These are phyloP conservation scores for Temnothorax nylanderi DNA, from an alignment of 1,140 invertebrate species.

Conservation along the genomic window DNA sequence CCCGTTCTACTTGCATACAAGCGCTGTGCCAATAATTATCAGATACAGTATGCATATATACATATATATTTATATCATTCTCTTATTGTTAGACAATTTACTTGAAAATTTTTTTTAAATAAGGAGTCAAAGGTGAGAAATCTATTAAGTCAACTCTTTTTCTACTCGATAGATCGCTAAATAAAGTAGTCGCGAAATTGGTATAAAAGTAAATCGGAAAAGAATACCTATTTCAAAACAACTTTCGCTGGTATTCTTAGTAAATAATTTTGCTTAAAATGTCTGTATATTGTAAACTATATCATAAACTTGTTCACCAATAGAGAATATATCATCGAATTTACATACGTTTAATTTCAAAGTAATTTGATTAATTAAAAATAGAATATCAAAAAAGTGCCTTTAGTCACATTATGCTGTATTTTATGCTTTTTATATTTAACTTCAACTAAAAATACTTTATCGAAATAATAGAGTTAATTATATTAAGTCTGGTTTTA, in stretches of 20 bases:
- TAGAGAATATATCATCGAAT: neutral
- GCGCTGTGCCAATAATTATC: no score
- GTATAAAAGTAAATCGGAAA: neutral
- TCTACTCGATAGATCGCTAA: neutral
- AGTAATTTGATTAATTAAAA: neutral
- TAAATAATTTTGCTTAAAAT: neutral
- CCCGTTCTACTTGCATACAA: no score
- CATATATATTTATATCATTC: neutral
- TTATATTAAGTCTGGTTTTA: constrained; percentile 8
- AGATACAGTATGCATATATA: no score
- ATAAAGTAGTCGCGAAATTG: neutral
- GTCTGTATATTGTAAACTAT: neutral
- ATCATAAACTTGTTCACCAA: neutral
- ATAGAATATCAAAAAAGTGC: neutral
- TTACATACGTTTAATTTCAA: neutral
- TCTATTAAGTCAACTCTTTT: neutral
- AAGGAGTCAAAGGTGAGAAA: neutral
- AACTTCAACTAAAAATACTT: constrained; percentile 29
- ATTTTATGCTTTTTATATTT: neutral
- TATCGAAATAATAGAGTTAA: neutral
- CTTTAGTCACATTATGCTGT: neutral
- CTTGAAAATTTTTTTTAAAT: neutral
- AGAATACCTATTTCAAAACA: neutral
- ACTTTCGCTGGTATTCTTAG: neutral
- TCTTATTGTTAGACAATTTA: neutral